Base-by-base conservation (phyloP, 2,113 vertebrate species). In the Cyanistes caeruleus region DNA sequence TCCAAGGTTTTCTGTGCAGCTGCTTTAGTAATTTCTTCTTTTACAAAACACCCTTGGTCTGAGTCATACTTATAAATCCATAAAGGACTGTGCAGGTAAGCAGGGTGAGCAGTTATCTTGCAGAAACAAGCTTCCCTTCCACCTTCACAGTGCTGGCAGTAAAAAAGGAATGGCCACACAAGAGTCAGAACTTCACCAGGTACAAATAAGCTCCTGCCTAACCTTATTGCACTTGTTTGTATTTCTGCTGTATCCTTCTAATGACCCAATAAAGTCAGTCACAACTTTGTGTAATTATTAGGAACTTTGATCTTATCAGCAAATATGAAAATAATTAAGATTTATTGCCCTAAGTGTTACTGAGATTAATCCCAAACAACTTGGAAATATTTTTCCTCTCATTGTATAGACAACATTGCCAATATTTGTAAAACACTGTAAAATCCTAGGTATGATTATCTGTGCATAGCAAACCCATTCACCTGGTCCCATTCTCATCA, bases 381-480 rank as follows among this genome's bases (percentile, higher is more conserved):
- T 33, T 55, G 12, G 25, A 82, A 85, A 58, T 67, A n/a, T 28
- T 90, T 69, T 76, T 33, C 46, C 31, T 82, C 28, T 65, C 21
- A 7, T 31, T 73, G 6, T 28, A 25, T 28, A 78, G 81, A 74
- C 13, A 70, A 62, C 11, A 65, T 55, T 59, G 74, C 14, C 5
- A 49, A 72, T 87, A 59, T 13, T 58, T 6, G 39, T 39, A 39
- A 39, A 8, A 39, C 21, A 48, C 37, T 4, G 5, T 55, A 51
- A 74, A 90, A 74, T 2, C 11, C 11, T 31, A 6, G 2, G 13
- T 51, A 20, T 1, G 2, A 14, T 16, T 23, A 23, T 2, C 2
- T 18, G 35, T 17, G 7, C 20, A 48, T 0, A 52, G 41, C 30
- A 81, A 79, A 13, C 13, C 27, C 21, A 23, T 56, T 81, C 53